Evolutionary conservation across 2,113 vertebrate genomes (phyloP).

Genomic region (Cavia porcellus): DNA sequence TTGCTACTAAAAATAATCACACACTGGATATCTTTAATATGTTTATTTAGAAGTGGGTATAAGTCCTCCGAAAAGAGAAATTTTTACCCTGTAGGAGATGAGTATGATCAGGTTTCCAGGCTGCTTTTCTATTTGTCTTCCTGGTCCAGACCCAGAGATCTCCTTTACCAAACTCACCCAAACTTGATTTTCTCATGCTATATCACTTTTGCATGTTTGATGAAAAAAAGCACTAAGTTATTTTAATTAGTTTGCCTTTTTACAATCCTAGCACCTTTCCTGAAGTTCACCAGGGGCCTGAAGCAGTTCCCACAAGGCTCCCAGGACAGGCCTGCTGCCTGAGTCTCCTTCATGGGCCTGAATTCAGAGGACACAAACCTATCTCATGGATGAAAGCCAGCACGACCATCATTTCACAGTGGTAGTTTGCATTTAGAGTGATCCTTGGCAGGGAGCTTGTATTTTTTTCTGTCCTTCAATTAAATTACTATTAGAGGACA

Average conservation of each 20-base stretch:
- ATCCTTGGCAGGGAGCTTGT: no score
- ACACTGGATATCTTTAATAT: neutral
- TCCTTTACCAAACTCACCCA: neutral
- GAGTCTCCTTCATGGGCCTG: neutral
- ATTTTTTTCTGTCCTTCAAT: neutral
- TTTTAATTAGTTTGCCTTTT: neutral
- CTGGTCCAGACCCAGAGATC: neutral
- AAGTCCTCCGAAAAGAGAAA: neutral
- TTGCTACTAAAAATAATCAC: neutral
- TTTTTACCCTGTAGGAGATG: fast-evolving
- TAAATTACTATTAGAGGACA: neutral
- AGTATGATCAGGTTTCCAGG: fast-evolving
- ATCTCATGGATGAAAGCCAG: neutral
- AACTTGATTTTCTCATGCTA: no score
- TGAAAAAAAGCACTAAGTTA: neutral
- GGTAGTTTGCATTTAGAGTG: neutral
- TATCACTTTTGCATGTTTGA: neutral
- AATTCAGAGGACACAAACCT: neutral
- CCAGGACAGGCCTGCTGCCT: fast-evolving
- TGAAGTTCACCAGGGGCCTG: neutral
- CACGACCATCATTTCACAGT: no score
- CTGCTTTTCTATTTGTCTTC: neutral
- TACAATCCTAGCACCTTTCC: neutral
- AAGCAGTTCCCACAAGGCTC: neutral
- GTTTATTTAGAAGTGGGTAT: neutral